Base-by-base conservation (phyloP, 2,888 invertebrate genomes). In the Bombylius discolor region DNA sequence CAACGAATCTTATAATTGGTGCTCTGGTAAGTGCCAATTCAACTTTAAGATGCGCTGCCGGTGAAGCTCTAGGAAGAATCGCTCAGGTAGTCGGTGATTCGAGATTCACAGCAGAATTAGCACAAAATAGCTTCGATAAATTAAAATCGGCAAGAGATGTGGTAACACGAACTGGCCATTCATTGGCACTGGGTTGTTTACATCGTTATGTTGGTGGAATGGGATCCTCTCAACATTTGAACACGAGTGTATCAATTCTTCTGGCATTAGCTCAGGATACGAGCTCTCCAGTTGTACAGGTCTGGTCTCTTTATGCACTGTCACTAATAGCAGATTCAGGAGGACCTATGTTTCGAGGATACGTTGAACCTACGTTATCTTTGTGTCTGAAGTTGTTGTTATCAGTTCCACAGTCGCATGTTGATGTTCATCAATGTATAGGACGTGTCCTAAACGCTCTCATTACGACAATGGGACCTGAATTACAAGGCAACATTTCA, bases 281-380 rank as follows among this genome's bases (percentile, higher is more conserved):
- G 55, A 86, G 91, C 0, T 90, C 94, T 36, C 90, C 94, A 0
- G 88, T 94, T 60, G 90, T 97, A n/a, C 98, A 98, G 81, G 90
- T 95, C 42, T 99, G 98, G 98, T 89, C 98, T 0, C 77, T 99
- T 13, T 95, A 98, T 76, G 96, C 98, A 0, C 76, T 99, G 33
- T 90, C 95, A 0, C 80, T 98, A 60, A 89, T 99, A 58, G 96
- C 95, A 5, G 97, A 98, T 74, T 96, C 97, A 0, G 96, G 98
- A 1, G 99, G 99, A 0, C 98, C 99, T 1, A 97, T 99, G 95
- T 99, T 99, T 77, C 82, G 97, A 32, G 85, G 92, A 34, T 99
- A 95, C 74, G 96, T 98, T 23, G 98, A 99, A 69, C 92, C 95
- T 1, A 89, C 94, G 0, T 78, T 99, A 55, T 89, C 89, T 11